A percentile compares a stretch with the other conserved stretches of the same genome.
Conservation (phyloP, 2,888 invertebrate genomes). For the Apamea epomidion region DNA sequence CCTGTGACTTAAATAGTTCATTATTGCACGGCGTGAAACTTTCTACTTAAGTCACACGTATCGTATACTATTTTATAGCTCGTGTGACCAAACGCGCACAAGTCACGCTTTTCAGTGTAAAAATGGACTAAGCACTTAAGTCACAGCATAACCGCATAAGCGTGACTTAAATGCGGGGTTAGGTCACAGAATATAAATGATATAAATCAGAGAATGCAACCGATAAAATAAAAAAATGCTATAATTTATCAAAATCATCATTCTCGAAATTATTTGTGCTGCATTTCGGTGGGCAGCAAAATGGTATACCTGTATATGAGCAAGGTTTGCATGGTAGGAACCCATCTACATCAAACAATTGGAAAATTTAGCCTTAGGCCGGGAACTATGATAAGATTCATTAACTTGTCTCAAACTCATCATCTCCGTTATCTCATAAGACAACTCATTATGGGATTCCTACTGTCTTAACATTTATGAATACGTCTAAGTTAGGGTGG, state of each 20-base stretch:
- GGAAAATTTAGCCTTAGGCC: not conserved
- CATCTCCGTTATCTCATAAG: constrained; percentile 14
- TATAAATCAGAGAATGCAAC: not conserved
- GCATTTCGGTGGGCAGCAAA: constrained; percentile 25
- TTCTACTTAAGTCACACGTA: not conserved
- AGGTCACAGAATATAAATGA: not conserved
- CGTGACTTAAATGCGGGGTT: not conserved
- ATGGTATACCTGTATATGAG: not conserved
- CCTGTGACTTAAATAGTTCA: too few relatives aligned
- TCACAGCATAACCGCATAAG: not conserved
- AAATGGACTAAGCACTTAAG: not conserved
- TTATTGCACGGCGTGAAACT: not conserved
- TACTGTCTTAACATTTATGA: constrained; percentile 41
- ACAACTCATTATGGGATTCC: constrained; percentile 23
- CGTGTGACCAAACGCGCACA: not conserved
- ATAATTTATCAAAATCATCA: not conserved
- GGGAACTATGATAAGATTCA: not conserved
- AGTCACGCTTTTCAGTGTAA: not conserved
- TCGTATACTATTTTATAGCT: not conserved
- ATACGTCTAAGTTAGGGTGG: constrained; percentile 59
- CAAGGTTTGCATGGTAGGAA: not conserved
- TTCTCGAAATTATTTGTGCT: constrained; percentile 4
- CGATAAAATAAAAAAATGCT: not conserved
- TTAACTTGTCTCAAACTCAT: not conserved
- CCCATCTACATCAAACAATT: not conserved